phyloP scores from a whole-genome alignment of 1,140 invertebrate species.

The Drosophila virilis region DNA sequence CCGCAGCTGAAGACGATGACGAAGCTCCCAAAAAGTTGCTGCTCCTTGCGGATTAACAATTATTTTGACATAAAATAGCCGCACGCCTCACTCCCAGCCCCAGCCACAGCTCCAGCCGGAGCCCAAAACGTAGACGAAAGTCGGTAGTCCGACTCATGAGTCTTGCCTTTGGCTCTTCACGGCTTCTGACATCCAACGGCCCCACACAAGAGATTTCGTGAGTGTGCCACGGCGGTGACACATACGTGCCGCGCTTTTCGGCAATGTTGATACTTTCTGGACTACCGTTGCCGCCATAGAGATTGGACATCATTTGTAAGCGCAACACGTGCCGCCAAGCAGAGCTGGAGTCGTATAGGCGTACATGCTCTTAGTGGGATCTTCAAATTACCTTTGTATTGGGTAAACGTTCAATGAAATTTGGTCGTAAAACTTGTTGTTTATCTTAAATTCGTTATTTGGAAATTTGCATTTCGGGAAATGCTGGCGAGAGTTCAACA shows the following conservation, averaged over 20 bases:
- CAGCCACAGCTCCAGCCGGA: conserved; percentile 13
- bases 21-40: conserved; percentile 33
- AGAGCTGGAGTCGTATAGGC: conserved; percentile 12
- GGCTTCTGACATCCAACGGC: conserved; percentile 50
- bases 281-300: conserved; percentile 60
- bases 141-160: conserved; percentile 2
- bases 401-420: conserved; percentile 77
- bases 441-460: conserved; percentile 64
- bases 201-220: conserved; percentile 66
- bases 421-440: conserved; percentile 73
- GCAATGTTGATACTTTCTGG: conserved; percentile 58
- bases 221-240: conserved; percentile 61
- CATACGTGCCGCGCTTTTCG: conserved; percentile 52
- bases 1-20: conserved; percentile 35
- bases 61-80: conserved; percentile 81
- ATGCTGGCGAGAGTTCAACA: conserved; percentile 60
- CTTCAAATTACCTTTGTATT: conserved; percentile 45
- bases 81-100: conserved; percentile 35
- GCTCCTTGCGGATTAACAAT: conserved; percentile 70
- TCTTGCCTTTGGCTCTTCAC: conserved; percentile 1
- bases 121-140: conserved; percentile 32
- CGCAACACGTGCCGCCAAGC: conserved; percentile 59
- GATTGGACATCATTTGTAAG: conserved; percentile 67
- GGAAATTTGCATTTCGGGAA: conserved; percentile 66
- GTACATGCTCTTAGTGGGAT: conserved; percentile 21